Conservation (phyloP, 1,140 invertebrate genomes). For the Panagrolaimus sp. region DNA sequence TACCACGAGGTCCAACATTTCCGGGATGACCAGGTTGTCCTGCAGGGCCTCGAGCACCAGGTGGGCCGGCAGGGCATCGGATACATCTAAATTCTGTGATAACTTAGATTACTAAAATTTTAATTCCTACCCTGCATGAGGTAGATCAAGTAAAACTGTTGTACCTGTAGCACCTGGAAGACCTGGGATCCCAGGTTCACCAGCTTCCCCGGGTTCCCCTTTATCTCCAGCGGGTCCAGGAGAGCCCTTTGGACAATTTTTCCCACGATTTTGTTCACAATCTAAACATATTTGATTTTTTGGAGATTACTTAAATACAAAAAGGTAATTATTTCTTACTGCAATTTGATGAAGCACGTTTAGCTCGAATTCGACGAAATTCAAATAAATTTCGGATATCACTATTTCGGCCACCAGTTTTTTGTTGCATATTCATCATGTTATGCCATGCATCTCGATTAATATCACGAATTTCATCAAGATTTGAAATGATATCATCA, state of each 20-base stretch:
- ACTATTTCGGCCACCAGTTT: neutral
- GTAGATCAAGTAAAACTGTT: neutral
- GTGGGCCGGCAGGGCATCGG: slow-evolving; percentile 15
- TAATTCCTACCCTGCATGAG: neutral
- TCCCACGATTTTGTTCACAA: neutral
- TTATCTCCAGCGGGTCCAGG: too few species aligned
- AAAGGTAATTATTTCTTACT: neutral
- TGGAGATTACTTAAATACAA: too few species aligned
- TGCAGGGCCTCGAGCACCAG: slow-evolving; percentile 16
- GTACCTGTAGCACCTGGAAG: neutral
- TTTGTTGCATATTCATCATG: neutral
- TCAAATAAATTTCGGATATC: slow-evolving; percentile 10
- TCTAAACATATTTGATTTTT: too few species aligned
- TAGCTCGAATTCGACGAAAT: neutral
- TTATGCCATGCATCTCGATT: slow-evolving; percentile 2
- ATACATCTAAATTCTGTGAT: slow-evolving; percentile 3
- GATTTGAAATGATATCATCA: neutral
- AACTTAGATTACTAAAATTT: neutral
- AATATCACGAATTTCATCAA: neutral
- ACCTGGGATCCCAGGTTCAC: neutral
- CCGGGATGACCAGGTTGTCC: slow-evolving; percentile 17
- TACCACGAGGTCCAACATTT: slow-evolving; percentile 7
- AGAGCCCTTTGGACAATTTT: neutral
- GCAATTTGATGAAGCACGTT: neutral
- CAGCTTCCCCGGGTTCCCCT: neutral